Conservation (phyloP, 2,888 invertebrate species). For the Steromphala cineraria region DNA sequence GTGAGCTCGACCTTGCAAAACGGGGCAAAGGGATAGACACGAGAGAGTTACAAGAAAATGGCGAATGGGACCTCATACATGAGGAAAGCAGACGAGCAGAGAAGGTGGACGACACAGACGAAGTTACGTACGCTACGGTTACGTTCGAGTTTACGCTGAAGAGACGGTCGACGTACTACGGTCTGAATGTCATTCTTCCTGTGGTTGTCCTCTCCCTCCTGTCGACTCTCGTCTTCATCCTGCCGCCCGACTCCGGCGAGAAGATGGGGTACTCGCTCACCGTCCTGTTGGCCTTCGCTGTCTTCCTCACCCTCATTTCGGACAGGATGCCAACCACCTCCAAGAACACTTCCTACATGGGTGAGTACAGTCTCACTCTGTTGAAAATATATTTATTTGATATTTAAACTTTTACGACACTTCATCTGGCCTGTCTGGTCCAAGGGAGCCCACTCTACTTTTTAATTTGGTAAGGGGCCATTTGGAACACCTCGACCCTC, state of each 20-base stretch:
- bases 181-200: slow-evolving; percentile 41
- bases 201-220: slow-evolving; percentile 43
- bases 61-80: slow-evolving; percentile 21
- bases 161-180: slow-evolving; percentile 34
- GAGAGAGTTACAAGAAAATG: slow-evolving; percentile 15
- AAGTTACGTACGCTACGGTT: neutral
- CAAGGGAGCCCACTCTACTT: no score
- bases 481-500: no score
- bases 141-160: slow-evolving; percentile 25
- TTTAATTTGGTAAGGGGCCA: no score
- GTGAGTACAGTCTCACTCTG: slow-evolving; percentile 13
- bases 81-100: neutral
- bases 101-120: neutral
- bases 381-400: no score
- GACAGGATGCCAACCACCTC: slow-evolving; percentile 47
- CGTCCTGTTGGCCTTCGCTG: slow-evolving; percentile 46
- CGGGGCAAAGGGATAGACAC: neutral
- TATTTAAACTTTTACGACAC: no score
- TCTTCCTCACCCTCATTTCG: slow-evolving; percentile 46
- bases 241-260: slow-evolving; percentile 45
- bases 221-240: slow-evolving; percentile 41
- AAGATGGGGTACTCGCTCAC: slow-evolving; percentile 46
- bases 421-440: no score
- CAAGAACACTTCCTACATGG: slow-evolving; percentile 33
- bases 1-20: slow-evolving; percentile 25